Evolutionary conservation across 2,113 vertebrate genomes (phyloP), one percentile per base, ranked within the genome.

Genomic region (Theristicus caerulescens): DNA sequence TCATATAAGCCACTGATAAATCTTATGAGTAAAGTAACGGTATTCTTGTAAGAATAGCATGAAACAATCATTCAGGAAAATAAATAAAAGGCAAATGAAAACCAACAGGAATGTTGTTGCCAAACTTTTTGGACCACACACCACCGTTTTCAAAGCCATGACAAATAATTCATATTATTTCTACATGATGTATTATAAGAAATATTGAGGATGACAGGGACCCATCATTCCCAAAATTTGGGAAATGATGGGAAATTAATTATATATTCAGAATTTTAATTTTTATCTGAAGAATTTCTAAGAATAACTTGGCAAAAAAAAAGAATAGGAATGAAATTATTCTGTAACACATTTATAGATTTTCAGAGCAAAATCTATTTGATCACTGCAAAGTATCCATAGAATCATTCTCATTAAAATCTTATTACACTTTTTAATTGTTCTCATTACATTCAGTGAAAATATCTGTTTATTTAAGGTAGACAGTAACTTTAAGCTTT

Each of bases 41-140:
- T 22, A 19, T 27, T 36, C 19, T 61, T 82, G 36, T 42, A 80
- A 67, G 15, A 44, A 69, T 9, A 13, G 1, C 2, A 47, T 26
- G 42, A 91, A 69, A 40, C 0, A 29, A 32, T 65, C 1, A 18
- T 55, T 38, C 40, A 65, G 6, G 4, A 61, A 86, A 86, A 67
- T 22, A 71, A 66, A 58, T 16, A 71, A 58, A 71, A 82, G 7
- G 5, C 4, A 71, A 85, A 66, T 1, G 1, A 67, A 64, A 73
- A 44, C 0, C 4, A 34, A 34, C 4, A 82, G 0, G 5, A 84
- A 47, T 22, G 6, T 8, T 57, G 7, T 38, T 71, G 51, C 25
- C 8, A 76, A 82, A 40, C 3, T 51, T 94, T 5, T 51, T 51
- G 11, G 5, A 4, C 20, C 7, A n/a, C 1, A 3, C 15, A 17